Base-by-base conservation (phyloP, 37 sponge, comb jelly and placozoan species). In the Diacarnus erythraeanus region DNA sequence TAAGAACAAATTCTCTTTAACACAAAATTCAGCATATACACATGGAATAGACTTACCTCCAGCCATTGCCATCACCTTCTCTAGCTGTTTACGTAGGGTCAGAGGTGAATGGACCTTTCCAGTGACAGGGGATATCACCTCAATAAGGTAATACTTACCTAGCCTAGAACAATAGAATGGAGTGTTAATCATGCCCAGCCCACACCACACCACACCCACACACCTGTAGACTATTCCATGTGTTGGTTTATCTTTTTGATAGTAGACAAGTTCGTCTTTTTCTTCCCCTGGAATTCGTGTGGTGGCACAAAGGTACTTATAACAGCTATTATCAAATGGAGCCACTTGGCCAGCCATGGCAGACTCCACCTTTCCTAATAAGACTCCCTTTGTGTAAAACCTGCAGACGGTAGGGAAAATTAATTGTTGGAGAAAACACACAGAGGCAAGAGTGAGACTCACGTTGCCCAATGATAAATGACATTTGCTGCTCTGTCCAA, bases 41-140 rank as follows among this genome's bases (percentile, higher is more conserved):
- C n/a, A n/a, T n/a, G n/a, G n/a, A n/a, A n/a, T n/a, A 17, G 8
- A 27, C 59, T 38, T 22, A 89, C 90, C 90, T 76, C 93, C 93
- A 21, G 86, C 93, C 73, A 85, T 84, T 18, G 81, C 57, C 17
- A 92, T 22, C 12, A 92, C 63, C n/a, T 85, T 67, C 75, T 92
- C 61, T 40, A 92, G 74, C 34, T 77, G 77, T 57, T 77, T 57
- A 42, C 76, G 88, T 20, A 92, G 30, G 57, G 42, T 67, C 34
- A 40, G 36, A 31, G 86, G 84, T 8, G 85, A 37, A 17, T 71
- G 35, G 8, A 78, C 21, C 4, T 72, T 43, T 1, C 93, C 93
- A 41, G 69, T 83, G 15, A 26, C 56, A 22, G 59, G 42, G 23
- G 59, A 59, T 2, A 81, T 1, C 38, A 85, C 89, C 39, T 88